Evolutionary conservation across 2,797 vertebrate genomes (phyloP).

Genomic region (Alectoris magna): DNA sequence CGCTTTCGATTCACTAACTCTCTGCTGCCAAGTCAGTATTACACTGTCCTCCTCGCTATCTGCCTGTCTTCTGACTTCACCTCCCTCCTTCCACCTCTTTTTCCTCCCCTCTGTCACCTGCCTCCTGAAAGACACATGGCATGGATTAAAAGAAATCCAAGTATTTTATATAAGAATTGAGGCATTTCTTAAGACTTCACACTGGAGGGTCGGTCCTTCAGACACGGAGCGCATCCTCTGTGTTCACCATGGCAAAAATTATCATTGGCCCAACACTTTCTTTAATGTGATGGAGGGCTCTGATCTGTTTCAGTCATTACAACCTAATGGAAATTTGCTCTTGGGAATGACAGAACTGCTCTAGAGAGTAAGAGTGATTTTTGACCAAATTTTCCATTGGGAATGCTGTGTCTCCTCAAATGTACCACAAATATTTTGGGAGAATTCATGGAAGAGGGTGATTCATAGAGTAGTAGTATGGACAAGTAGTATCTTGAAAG

Average conservation of each 20-base stretch:
- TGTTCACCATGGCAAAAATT: background rate
- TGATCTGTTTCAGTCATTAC: background rate
- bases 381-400: background rate
- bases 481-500: background rate
- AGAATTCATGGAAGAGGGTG: fast-evolving
- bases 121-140: background rate
- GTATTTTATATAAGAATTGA: background rate
- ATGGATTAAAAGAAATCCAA: background rate
- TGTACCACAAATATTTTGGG: background rate
- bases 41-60: background rate
- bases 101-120: background rate
- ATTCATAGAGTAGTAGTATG: background rate
- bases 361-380: background rate
- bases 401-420: background rate
- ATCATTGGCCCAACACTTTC: background rate
- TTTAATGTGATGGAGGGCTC: background rate
- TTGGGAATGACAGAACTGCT: background rate
- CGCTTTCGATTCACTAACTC: conserved; percentile 22
- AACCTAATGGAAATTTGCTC: background rate
- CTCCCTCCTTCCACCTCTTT: background rate
- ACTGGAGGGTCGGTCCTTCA: background rate
- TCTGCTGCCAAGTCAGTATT: conserved; percentile 6
- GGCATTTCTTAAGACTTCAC: background rate
- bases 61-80: background rate
- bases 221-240: background rate